Base-by-base conservation (phyloP, 2,797 vertebrate genomes). In the Odontamblyopus lacepedii region DNA sequence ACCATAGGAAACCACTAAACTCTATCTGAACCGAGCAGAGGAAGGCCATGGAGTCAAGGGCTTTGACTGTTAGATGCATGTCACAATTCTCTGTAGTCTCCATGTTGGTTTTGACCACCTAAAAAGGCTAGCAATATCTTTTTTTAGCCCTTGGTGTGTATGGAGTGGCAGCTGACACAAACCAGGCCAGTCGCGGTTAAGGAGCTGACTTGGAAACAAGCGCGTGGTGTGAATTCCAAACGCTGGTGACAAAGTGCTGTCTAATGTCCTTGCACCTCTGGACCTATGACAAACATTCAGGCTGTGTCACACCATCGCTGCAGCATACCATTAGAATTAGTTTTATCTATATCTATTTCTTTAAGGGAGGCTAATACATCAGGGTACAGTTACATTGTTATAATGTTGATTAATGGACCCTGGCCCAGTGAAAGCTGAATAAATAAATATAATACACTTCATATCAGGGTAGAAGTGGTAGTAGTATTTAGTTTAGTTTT, bases 181-280 rank as follows among this genome's bases (percentile, higher is more conserved):
- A 85, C 74, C 93, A 93, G 92, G 83, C 77, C 85, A 72, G 86
- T 87, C 85, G 61, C 78, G 77, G 87, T 89, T 84, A 87, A 91
- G 90, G 77, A 85, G 88, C 84, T 75, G 87, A 89, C 79, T 81
- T 84, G 88, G 89, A 85, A 90, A 86, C 81, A 78, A 74, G 80
- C 84, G 83, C 89, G 91, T 81, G 87, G 91, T 92, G 92, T 92
- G 89, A 93, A 93, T 92, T 93, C 90, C 86, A 77, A 79, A 82
- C 81, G 68, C 55, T 79, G 78, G 89, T 91, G 92, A 92, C 91
- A 91, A 93, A 92, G 90, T 91, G 87, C 90, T 91, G 91, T 88
- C 89, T 92, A 91, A 92, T 92, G 87, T 93, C 92, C 91, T 91
- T 88, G 85, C 91, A 92, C 92, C 91, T 90, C 87, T 87, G 89